Evolutionary conservation across 2,797 vertebrate genomes (phyloP), one percentile per base, ranked within the genome.

Genomic region (Triplophysa bombifrons): DNA sequence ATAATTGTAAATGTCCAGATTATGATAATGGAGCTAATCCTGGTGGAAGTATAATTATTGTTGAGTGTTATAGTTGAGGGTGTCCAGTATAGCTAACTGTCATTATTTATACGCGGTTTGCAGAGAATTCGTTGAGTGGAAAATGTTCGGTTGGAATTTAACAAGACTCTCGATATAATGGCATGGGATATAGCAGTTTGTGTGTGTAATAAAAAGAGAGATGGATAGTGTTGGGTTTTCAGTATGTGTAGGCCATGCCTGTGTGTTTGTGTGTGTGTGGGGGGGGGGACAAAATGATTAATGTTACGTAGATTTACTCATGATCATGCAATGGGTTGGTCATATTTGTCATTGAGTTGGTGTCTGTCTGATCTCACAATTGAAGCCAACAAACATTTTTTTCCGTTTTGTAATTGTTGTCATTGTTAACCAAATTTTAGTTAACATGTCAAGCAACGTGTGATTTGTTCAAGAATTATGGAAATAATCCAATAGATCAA

Each of bases 1-100:
- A 97, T 98, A 99, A 99, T 98, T 98, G 97, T 97, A 96, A 98
- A 97, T 97, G 97, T 98, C 97, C 97, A 98, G 97, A 99, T 99
- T 99, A 98, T 98, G 96, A 99, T 98, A 99, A 99, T 98, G 96
- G 96, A 91, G 94, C 96, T 99, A 98, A 99, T 98, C 96, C 97
- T 97, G 95, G 92, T 94, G 92, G 94, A 94, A 96, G 96, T 97
- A 96, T 98, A 98, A 99, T 98, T 98, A 98, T 96, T 96, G 96
- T 96, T 94, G 95, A 97, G 96, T 96, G 96, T 97, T 98, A 95
- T 96, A 96, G 96, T 96, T 95, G 95, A 96, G 96, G 96, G 96
- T 96, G 97, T 95, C 96, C 97, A 97, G 96, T 97, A 95, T 96
- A 95, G 94, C 96, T 96, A 96, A 96, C 95, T 95, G 94, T 96